Evolutionary conservation across 2,888 invertebrate species (phyloP).

Genomic region (Cybosia mesomella): DNA sequence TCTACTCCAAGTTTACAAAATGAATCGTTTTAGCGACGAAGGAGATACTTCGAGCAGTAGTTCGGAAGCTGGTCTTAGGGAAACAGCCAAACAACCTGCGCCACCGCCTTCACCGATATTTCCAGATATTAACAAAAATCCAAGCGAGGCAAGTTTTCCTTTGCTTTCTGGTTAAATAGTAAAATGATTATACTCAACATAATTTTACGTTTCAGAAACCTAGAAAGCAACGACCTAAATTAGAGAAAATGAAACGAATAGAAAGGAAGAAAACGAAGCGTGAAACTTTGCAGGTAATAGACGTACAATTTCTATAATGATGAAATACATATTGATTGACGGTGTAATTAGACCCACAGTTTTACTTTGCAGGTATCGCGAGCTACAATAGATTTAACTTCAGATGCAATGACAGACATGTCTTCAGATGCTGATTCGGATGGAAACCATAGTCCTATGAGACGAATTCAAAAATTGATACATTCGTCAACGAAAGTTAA

Average conservation of each 20-base stretch:
- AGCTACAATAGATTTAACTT: constrained; percentile 88
- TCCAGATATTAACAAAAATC: constrained; percentile 72
- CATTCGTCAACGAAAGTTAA: constrained; percentile 73
- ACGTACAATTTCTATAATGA: too few species aligned
- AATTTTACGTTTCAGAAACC: constrained; percentile 68
- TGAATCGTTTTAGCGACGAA: constrained; percentile 88
- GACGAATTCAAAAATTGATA: constrained; percentile 77
- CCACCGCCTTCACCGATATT: constrained; percentile 92
- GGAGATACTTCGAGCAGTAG: constrained; percentile 92
- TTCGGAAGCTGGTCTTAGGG: constrained; percentile 88
- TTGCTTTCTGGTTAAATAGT: neutral
- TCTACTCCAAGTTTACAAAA: neutral
- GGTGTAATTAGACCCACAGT: neutral
- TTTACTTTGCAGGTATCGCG: constrained; percentile 81
- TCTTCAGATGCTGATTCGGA: constrained; percentile 88
- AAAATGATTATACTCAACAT: neutral
- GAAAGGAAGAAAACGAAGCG: constrained; percentile 82
- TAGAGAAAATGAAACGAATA: constrained; percentile 79
- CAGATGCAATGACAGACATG: constrained; percentile 89
- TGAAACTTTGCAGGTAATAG: constrained; percentile 85
- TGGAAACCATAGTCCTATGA: constrained; percentile 79
- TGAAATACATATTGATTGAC: neutral
- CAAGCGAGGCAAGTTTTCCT: constrained; percentile 61
- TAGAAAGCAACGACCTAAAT: constrained; percentile 70
- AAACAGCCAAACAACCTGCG: constrained; percentile 83